These are phyloP conservation scores for Lasiurus borealis DNA, from an alignment of 2,113 vertebrate species.

Conservation along the genomic window DNA sequence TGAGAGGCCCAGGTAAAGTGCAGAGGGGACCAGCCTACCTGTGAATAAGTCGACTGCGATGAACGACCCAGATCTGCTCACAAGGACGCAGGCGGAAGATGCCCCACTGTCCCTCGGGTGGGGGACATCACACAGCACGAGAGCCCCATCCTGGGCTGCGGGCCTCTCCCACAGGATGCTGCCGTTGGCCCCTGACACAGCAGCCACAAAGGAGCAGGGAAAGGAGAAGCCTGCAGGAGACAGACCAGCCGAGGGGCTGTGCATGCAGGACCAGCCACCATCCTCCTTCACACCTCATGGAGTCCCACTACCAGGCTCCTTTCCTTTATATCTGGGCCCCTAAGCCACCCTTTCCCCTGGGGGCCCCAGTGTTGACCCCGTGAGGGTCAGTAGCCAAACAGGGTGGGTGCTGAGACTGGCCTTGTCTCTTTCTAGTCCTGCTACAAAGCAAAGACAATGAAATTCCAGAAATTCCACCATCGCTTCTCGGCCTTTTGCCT, in stretches of 20 bases:
- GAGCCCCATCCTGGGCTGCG: conserved; percentile 86
- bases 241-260: not conserved
- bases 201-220: conserved; percentile 90
- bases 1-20: not conserved
- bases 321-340: not conserved
- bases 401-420: not conserved
- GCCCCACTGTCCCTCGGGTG: not conserved
- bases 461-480: not conserved
- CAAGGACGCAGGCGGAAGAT: conserved; percentile 88
- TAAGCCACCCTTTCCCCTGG: not conserved
- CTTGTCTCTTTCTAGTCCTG: not conserved
- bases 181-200: conserved; percentile 92
- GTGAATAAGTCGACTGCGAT: conserved; percentile 83
- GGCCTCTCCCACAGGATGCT: conserved; percentile 89
- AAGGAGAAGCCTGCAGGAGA: conserved; percentile 88
- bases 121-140: conserved; percentile 88
- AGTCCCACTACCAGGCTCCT: not conserved
- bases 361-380: not conserved
- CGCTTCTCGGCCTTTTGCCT: too few relatives aligned
- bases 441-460: not conserved
- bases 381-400: too few relatives aligned
- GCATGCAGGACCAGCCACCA: too few relatives aligned
- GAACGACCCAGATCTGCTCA: conserved; percentile 79
- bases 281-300: not conserved
- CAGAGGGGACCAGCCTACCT: conserved; percentile 84